These are phyloP conservation scores for Ceratoteleas bidentatus DNA, from an alignment of 1,140 invertebrate species.

Conservation along the genomic window DNA sequence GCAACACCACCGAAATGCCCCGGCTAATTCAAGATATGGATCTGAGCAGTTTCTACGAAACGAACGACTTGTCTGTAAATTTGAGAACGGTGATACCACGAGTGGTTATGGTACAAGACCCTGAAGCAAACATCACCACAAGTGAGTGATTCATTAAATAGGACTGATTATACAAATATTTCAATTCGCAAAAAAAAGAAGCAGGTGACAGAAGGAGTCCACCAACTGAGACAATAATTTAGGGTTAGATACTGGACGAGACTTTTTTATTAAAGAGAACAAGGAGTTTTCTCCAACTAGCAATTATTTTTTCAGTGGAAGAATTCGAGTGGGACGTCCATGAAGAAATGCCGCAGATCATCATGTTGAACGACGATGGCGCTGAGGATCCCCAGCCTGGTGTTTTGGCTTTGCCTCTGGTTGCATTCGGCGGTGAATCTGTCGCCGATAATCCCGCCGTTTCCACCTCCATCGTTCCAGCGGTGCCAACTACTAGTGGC, in stretches of 20 bases:
- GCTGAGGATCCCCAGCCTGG: conserved; percentile 66
- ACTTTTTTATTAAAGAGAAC: too few species aligned
- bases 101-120: too few species aligned
- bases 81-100: too few species aligned
- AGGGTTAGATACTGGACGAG: too few species aligned
- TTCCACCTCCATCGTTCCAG: conserved; percentile 62
- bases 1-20: conserved; percentile 58
- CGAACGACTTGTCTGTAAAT: conserved; percentile 90
- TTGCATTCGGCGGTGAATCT: conserved; percentile 56
- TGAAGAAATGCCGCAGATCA: conserved; percentile 74
- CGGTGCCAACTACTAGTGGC: conserved; percentile 71
- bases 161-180: too few species aligned
- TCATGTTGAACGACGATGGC: conserved; percentile 77
- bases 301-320: conserved; percentile 56
- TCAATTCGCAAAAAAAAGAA: too few species aligned
- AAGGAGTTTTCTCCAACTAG: too few species aligned
- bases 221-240: too few species aligned
- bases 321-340: conserved; percentile 78
- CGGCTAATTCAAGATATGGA: conserved; percentile 84
- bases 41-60: conserved; percentile 88
- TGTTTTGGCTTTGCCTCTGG: conserved; percentile 69
- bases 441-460: conserved; percentile 35
- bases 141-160: too few species aligned
- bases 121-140: too few species aligned
- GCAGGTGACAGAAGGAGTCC: too few species aligned